Base-by-base conservation (phyloP, 1,140 invertebrate species). In the Sipha flava region DNA sequence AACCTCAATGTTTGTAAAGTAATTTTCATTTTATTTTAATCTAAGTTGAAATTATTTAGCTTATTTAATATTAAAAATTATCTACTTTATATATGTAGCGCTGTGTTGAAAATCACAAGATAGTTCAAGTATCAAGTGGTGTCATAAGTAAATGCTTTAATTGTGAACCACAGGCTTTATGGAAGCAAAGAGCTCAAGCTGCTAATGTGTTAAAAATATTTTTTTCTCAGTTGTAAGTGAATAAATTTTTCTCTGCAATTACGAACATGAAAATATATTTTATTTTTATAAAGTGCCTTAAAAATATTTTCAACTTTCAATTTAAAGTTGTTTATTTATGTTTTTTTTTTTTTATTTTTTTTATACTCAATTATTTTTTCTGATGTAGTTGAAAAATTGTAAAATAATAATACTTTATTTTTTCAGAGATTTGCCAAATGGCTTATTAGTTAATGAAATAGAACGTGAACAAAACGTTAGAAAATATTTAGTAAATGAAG, bases 181-280 rank as follows among this genome's bases (percentile, higher is more conserved):
- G 72, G 72, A 75, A 54, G 23, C 31, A 54, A 54, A 57, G 72
- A 57, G 72, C 72, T 57, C 12, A 18, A 37, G 31, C 72, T 40
- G 72, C 49, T 26, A 75, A 54, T 75, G 34, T 54, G 1, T 57
- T 75, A 45, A 75, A 75, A 75, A 12, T 75, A 26, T 75, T 75
- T 75, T 57, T 2, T 75, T 75, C 72, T 43, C 72, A 75, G 29
- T 57, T 75, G 72, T 75, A 75, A 75, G 72, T 77, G 26, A 18
- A 70, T 70, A 16, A n/a, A n/a, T n/a, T n/a, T n/a, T n/a, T n/a
- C n/a, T n/a, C n/a, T n/a, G n/a, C n/a, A n/a, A n/a, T n/a, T n/a
- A n/a, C n/a, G n/a, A n/a, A n/a, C n/a, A n/a, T n/a, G n/a, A n/a
- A n/a, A n/a, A n/a, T n/a, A n/a, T n/a, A n/a, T n/a, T n/a, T n/a